These are phyloP conservation scores for Nesometra sesokonis DNA, from an alignment of 35 echinoderm and acorn worm genomes.

Conservation along the genomic window DNA sequence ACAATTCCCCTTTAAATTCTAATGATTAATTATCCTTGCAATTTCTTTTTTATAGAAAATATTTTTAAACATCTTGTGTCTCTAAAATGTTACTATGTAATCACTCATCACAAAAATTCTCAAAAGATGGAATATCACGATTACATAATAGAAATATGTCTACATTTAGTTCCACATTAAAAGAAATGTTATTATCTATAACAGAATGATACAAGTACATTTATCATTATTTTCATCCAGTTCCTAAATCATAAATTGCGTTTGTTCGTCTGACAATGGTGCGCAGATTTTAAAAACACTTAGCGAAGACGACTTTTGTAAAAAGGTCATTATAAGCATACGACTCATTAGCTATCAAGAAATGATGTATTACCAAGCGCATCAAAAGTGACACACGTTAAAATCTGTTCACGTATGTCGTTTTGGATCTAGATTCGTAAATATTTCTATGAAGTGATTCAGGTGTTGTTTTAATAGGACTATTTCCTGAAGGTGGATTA, in stretches of 20 bases:
- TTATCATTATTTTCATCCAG: background rate
- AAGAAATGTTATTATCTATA: too few relatives aligned
- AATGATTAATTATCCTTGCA: too few relatives aligned
- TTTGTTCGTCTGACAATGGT: background rate
- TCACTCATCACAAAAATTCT: too few relatives aligned
- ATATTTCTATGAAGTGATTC: background rate
- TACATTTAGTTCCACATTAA: background rate
- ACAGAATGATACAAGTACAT: background rate
- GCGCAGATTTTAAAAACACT: background rate
- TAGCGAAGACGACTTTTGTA: background rate
- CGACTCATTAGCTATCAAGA: background rate
- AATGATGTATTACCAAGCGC: background rate
- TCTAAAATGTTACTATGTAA: too few relatives aligned
- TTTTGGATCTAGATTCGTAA: background rate
- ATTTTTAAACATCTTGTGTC: too few relatives aligned
- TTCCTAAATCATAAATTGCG: background rate
- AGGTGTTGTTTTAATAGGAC: background rate
- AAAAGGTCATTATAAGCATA: background rate
- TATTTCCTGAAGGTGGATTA: background rate
- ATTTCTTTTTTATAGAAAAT: too few relatives aligned
- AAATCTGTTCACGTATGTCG: background rate
- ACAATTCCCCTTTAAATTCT: too few relatives aligned
- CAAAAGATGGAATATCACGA: too few relatives aligned
- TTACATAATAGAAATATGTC: too few relatives aligned
- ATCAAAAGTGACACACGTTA: background rate